A percentile compares a stretch with the other conserved stretches of the same genome.
These are phyloP conservation scores for Drosophila nigromelanica DNA, from an alignment of 1,140 invertebrate species.

Conservation along the genomic window DNA sequence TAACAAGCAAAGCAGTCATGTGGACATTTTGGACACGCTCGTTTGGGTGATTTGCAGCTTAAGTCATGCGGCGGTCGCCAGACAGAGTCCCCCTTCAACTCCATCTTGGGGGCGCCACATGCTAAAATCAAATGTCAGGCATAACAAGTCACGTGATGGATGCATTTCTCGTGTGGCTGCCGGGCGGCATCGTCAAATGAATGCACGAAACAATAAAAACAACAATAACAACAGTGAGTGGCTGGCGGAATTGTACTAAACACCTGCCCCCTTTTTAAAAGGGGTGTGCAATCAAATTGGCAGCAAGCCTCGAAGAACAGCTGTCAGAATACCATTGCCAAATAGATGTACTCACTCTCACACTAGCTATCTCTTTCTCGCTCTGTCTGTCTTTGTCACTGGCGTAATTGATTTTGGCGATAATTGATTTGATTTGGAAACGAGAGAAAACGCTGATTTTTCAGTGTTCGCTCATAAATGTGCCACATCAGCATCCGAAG, in stretches of 20 bases:
- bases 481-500: conserved; percentile 61
- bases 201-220: neutral
- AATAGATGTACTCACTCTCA: neutral
- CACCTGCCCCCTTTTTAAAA: neutral
- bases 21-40: conserved; percentile 42
- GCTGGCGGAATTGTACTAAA: neutral
- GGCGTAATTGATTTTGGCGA: conserved; percentile 69
- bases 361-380: too few species aligned
- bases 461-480: conserved; percentile 60
- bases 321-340: conserved; percentile 18
- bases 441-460: conserved; percentile 70
- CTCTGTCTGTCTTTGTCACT: conserved; percentile 27
- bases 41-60: conserved; percentile 54
- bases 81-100: conserved; percentile 3
- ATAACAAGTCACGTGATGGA: conserved; percentile 57
- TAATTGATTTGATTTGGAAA: conserved; percentile 70
- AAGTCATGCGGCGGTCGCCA: conserved; percentile 8
- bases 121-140: conserved; percentile 54
- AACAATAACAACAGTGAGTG: conserved; percentile 1
- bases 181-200: conserved; percentile 12
- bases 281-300: conserved; percentile 13
- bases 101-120: conserved; percentile 36
- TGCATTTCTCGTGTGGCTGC: conserved; percentile 49
- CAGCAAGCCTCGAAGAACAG: conserved; percentile 29
- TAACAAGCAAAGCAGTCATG: conserved; percentile 5